Conservation (phyloP, 2,113 vertebrate genomes). For the Notarius lentiginosus region DNA sequence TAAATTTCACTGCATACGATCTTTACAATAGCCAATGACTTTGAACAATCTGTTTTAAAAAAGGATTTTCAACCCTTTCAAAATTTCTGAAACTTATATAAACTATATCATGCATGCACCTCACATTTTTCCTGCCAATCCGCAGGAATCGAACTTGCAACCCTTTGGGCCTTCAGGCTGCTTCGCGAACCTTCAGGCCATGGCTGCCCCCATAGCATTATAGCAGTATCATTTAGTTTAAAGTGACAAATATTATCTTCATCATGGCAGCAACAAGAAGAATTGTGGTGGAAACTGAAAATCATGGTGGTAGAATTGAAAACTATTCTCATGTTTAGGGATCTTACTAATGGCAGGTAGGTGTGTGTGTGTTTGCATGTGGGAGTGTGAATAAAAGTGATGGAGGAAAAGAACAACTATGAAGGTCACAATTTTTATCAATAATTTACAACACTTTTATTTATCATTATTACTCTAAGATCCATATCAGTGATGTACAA, state of each 20-base stretch:
- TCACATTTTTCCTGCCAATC: too few species aligned
- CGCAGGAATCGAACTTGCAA: too few species aligned
- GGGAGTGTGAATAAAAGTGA: neutral
- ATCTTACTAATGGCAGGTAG: neutral
- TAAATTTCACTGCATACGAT: neutral
- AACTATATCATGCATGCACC: neutral
- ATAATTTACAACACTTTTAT: neutral
- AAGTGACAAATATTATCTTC: too few species aligned
- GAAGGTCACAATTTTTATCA: neutral
- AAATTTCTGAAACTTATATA: neutral
- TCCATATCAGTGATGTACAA: neutral
- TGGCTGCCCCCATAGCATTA: neutral
- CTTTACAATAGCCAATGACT: neutral
- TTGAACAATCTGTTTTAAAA: neutral
- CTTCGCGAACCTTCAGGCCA: too few species aligned
- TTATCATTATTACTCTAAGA: neutral
- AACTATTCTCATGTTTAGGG: neutral
- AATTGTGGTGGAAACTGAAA: neutral
- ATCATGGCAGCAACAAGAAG: neutral
- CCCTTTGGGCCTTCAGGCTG: neutral
- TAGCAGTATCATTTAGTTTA: neutral
- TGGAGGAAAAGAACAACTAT: neutral
- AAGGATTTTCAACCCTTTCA: neutral
- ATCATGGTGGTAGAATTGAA: neutral
- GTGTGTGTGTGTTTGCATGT: neutral